Evolutionary conservation across 1,140 invertebrate species (phyloP).

Genomic region (Temnothorax longispinosus): DNA sequence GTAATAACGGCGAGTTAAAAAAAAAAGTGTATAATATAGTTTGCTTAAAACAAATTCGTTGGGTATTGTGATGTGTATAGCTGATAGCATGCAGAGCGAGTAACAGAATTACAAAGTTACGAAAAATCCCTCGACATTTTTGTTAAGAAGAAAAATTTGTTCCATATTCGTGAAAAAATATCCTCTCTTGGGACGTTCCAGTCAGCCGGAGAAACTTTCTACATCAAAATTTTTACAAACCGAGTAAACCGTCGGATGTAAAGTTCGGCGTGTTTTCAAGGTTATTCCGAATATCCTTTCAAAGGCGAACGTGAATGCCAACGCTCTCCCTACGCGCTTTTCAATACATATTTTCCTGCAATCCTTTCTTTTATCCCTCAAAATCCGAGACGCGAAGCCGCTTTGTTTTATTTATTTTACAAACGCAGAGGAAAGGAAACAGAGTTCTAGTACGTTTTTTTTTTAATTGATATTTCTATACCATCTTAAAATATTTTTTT

Average conservation of each 20-base stretch:
- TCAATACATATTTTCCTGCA: background rate
- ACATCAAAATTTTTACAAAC: conserved; percentile 1
- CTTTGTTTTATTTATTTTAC: conserved; percentile 3
- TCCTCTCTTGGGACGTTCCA: background rate
- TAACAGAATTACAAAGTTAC: background rate
- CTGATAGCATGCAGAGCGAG: too few relatives aligned
- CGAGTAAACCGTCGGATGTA: background rate
- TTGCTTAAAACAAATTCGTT: background rate
- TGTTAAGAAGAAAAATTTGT: background rate
- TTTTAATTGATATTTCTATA: background rate
- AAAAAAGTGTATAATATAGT: background rate
- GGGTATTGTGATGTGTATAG: background rate
- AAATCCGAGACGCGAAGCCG: background rate
- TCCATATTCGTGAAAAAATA: background rate
- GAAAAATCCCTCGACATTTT: background rate
- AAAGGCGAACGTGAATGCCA: background rate
- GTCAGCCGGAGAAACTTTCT: background rate
- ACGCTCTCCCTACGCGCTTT: background rate
- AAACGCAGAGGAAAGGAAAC: background rate
- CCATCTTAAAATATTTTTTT: background rate
- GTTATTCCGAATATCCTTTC: background rate
- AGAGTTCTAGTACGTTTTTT: background rate
- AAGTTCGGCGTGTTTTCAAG: background rate
- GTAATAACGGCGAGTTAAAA: background rate
- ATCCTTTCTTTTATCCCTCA: background rate